A percentile compares a stretch with the other conserved stretches of the same genome.
phyloP scores from a whole-genome alignment of 2,113 vertebrate genomes.

The Lynx canadensis region DNA sequence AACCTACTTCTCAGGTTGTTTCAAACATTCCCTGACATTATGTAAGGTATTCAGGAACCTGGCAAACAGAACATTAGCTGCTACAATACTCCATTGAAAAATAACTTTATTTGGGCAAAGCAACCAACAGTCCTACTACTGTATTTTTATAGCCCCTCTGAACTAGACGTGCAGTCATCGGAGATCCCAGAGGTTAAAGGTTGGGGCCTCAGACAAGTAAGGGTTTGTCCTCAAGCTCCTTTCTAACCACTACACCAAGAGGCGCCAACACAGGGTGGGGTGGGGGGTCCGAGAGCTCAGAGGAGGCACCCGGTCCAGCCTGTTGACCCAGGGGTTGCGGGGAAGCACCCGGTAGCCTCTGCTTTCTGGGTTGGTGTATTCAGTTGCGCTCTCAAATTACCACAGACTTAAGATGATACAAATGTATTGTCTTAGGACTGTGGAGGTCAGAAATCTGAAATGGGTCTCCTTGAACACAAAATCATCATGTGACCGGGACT shows the following conservation, averaged over 20 bases:
- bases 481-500: too few species aligned
- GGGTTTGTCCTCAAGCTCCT: not conserved
- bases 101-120: not conserved
- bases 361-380: not conserved
- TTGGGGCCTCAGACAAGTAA: not conserved
- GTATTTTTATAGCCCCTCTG: not conserved
- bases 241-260: not conserved
- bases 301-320: not conserved
- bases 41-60: not conserved
- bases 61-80: not conserved
- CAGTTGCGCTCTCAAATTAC: not conserved
- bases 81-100: not conserved
- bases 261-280: not conserved
- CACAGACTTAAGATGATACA: not conserved
- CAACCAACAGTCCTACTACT: not conserved
- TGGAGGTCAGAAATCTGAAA: not conserved
- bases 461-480: not conserved
- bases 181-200: not conserved
- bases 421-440: not conserved
- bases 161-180: not conserved
- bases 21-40: not conserved
- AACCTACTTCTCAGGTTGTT: not conserved
- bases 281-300: not conserved
- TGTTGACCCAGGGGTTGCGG: fast-evolving
- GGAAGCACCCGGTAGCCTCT: not conserved